phyloP scores from a whole-genome alignment of 2,888 invertebrate species.

The Nephrotoma guestfalica region DNA sequence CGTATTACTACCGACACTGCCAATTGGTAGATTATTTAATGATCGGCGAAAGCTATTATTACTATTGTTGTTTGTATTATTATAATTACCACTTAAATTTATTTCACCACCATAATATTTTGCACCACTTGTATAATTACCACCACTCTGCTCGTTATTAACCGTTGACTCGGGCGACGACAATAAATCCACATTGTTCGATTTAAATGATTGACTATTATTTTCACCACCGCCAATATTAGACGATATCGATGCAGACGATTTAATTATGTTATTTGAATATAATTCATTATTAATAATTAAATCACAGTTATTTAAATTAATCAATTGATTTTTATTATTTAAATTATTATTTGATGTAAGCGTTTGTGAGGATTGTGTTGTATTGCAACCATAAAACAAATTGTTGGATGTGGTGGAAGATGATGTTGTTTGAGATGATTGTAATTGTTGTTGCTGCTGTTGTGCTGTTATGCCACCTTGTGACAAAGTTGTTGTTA shows the following conservation, averaged over 20 bases:
- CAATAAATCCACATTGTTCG: background rate
- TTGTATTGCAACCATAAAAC: slow-evolving; percentile 1
- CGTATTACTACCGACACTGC: slow-evolving; percentile 8
- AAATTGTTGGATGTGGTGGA: slow-evolving; percentile 5
- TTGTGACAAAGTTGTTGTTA: background rate
- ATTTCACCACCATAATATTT: slow-evolving; percentile 12
- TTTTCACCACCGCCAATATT: background rate
- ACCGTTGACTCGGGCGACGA: background rate
- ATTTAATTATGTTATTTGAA: background rate
- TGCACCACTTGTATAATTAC: slow-evolving; percentile 12
- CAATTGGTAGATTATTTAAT: slow-evolving; percentile 7
- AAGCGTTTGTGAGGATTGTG: background rate
- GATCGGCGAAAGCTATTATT: slow-evolving; percentile 1
- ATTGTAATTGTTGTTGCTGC: slow-evolving; percentile 2
- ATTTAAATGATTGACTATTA: background rate
- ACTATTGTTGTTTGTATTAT: background rate
- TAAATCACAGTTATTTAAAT: background rate
- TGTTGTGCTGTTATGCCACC: slow-evolving; percentile 6
- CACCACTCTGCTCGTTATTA: background rate
- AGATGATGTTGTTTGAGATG: slow-evolving; percentile 5
- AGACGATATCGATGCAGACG: background rate
- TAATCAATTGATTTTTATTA: slow-evolving; percentile 1
- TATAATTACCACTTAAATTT: slow-evolving; percentile 5
- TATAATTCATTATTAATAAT: slow-evolving; percentile 1
- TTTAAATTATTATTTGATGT: slow-evolving; percentile 3